Conservation (phyloP, 2,888 invertebrate species). For the Rhaphigaster nebulosa region DNA sequence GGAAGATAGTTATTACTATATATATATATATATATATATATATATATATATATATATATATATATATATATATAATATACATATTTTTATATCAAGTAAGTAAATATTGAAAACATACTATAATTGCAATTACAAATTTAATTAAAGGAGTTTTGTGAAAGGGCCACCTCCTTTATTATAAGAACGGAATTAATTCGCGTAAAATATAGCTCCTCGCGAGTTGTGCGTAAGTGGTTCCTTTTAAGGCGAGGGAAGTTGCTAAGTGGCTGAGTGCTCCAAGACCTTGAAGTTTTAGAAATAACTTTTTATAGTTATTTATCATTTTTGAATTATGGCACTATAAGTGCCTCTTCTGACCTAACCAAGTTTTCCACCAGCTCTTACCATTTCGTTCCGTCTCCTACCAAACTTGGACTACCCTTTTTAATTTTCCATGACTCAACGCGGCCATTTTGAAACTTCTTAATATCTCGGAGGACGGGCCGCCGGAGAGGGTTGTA, state of each 20-base stretch:
- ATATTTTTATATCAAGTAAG: too few relatives aligned
- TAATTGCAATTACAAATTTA: background rate
- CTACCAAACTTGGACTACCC: conserved; percentile 57
- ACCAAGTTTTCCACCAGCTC: background rate
- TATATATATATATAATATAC: too few relatives aligned
- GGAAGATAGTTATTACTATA: too few relatives aligned
- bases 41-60: too few relatives aligned
- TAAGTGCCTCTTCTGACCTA: conserved; percentile 29
- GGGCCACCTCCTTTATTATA: background rate
- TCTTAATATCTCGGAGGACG: conserved; percentile 66
- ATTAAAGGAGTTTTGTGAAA: conserved; percentile 39
- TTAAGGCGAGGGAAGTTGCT: conserved; percentile 27
- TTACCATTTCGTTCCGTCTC: background rate
- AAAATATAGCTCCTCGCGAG: background rate
- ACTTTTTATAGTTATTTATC: conserved; percentile 50
- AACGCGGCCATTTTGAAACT: conserved; percentile 67
- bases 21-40: too few relatives aligned
- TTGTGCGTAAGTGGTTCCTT: conserved; percentile 28
- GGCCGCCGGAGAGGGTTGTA: conserved; percentile 61
- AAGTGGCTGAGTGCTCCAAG: conserved; percentile 22
- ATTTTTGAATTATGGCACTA: conserved; percentile 26
- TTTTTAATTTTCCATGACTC: conserved; percentile 67
- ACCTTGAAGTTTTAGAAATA: conserved; percentile 54
- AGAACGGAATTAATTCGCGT: conserved; percentile 11
- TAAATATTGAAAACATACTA: background rate